Base-by-base conservation (phyloP, 2,113 vertebrate species). In the Barbus barbus region DNA sequence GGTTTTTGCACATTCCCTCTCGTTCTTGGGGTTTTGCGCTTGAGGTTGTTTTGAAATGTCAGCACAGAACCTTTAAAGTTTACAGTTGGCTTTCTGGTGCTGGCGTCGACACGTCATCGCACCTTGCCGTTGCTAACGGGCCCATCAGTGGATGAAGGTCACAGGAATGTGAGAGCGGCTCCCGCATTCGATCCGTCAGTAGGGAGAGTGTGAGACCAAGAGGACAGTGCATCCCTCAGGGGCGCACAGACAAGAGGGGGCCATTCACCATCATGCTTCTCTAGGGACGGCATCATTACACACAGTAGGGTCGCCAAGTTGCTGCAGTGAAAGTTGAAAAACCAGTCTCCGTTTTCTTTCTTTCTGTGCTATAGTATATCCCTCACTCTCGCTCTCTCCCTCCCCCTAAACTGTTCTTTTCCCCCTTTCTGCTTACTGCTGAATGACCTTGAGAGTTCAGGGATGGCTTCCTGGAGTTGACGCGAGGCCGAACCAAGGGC, bases 391-490 rank as follows among this genome's bases (percentile, higher is more conserved):
- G 13, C 81, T 18, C 81, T 90, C 91, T 92, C 90, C 87, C 91
- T 89, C 89, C 87, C 58, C 81, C 77, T 69, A 26, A 84, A 58
- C 36, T 41, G 78, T 18, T 72, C 13, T 53, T 41, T 72, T n/a
- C 24, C 11, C 63, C 88, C 84, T 88, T 86, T 72, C 84, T 91
- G 83, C 79, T 90, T 89, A 90, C 82, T 92, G 92, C 89, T 90
- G 86, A 93, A 95, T 98, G 97, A 98, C 98, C 98, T 99, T 99
- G 97, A 96, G 93, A 95, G 91, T 94, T 93, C 90, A 92, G 92
- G 90, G 92, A 91, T 92, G 92, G 92, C 92, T 88, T 94, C 94
- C 93, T 92, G 88, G 89, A 96, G 94, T 95, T 94, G 83, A 89
- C 89, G 89, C 69, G 85, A 92, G 91, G 89, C 87, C 84, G 92